A percentile compares a stretch with the other conserved stretches of the same genome.
Evolutionary conservation across 2,113 vertebrate genomes (phyloP).

Genomic region (Lampris incognitus): DNA sequence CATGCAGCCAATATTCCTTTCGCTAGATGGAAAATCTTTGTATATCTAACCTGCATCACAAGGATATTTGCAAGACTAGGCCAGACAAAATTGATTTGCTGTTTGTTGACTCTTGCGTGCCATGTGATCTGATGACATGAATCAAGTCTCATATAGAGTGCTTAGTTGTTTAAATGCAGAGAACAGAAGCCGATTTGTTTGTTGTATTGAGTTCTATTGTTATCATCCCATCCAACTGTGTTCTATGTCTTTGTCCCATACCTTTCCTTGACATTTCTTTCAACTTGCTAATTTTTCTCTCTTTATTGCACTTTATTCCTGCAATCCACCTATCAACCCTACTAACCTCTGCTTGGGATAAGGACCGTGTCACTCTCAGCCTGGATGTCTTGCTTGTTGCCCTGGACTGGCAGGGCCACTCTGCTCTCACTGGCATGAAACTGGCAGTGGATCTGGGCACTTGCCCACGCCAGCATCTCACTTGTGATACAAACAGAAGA

Average conservation of each 20-base stretch:
- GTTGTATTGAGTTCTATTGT: no score
- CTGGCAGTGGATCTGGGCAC: slow-evolving; percentile 98
- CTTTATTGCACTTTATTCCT: not conserved
- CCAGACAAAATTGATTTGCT: slow-evolving; percentile 1
- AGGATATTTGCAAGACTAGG: slow-evolving; percentile 2
- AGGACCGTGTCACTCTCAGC: slow-evolving; percentile 97
- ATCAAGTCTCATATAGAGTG: no score
- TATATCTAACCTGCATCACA: slow-evolving; percentile 39
- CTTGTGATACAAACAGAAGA: slow-evolving; percentile 73
- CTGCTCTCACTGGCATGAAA: slow-evolving; percentile 94
- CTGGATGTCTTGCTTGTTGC: slow-evolving; percentile 93
- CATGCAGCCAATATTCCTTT: no score
- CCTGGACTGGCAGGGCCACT: slow-evolving; percentile 88
- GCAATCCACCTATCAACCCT: not conserved
- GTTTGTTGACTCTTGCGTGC: not conserved
- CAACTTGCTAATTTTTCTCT: not conserved
- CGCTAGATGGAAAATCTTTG: not conserved
- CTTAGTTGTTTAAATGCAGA: no score
- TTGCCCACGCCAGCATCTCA: slow-evolving; percentile 97
- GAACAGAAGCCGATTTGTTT: no score
- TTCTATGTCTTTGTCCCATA: no score
- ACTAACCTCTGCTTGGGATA: slow-evolving; percentile 94
- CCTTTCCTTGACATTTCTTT: not conserved
- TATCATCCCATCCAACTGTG: no score
- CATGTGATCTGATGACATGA: not conserved